Conservation (phyloP, 2,113 vertebrate genomes). For the Neodontobutis hainanensis region DNA sequence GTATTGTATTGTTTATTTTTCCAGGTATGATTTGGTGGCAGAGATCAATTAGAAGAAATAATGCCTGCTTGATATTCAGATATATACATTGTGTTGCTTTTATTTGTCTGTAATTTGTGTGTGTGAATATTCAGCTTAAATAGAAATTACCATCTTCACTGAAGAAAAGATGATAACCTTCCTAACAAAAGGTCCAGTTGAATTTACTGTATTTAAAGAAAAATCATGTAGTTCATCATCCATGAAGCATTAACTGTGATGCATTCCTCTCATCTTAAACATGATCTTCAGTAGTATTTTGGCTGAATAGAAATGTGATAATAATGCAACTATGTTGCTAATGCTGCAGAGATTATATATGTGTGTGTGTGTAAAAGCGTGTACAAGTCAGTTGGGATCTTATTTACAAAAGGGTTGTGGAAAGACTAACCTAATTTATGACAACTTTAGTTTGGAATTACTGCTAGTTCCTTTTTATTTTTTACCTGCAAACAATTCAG, state of each 20-base stretch:
- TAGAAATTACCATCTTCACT: slow-evolving; percentile 44
- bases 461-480: slow-evolving; percentile 33
- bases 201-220: slow-evolving; percentile 57
- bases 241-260: slow-evolving; percentile 48
- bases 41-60: slow-evolving; percentile 72
- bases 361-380: slow-evolving; percentile 44
- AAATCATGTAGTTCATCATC: slow-evolving; percentile 47
- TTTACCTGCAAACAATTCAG: slow-evolving; percentile 47
- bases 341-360: slow-evolving; percentile 44
- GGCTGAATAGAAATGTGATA: slow-evolving; percentile 61
- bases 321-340: slow-evolving; percentile 66
- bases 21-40: slow-evolving; percentile 78
- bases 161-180: slow-evolving; percentile 38
- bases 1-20: slow-evolving; percentile 11
- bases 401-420: slow-evolving; percentile 54
- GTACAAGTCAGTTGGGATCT: slow-evolving; percentile 39
- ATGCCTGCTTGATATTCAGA: slow-evolving; percentile 12
- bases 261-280: slow-evolving; percentile 29
- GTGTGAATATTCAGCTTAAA: slow-evolving; percentile 64
- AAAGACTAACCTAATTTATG: slow-evolving; percentile 5
- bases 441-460: slow-evolving; percentile 40
- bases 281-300: slow-evolving; percentile 59
- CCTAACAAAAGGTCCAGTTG: slow-evolving; percentile 36
- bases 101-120: slow-evolving; percentile 58
- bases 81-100: slow-evolving; percentile 52